Evolutionary conservation across 2,113 vertebrate species (phyloP).

Genomic region (Garra rufa): DNA sequence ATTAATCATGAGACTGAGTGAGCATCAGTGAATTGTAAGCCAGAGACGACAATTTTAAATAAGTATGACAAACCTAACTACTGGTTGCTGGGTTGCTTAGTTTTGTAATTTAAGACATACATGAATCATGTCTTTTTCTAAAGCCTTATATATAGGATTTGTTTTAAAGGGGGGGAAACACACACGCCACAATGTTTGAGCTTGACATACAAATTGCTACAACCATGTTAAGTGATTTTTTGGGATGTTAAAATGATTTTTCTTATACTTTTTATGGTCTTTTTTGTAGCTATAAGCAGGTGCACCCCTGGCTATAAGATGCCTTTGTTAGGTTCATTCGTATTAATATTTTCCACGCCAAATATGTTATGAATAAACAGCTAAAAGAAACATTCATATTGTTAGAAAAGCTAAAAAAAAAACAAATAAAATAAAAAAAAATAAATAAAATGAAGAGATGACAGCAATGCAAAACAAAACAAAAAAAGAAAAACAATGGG

Average conservation of each 20-base stretch:
- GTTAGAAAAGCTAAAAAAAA: not conserved
- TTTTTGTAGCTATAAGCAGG: not conserved
- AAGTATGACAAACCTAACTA: not conserved
- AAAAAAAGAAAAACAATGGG: no score
- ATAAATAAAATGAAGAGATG: no score
- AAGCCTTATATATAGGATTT: not conserved
- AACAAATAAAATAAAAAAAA: not conserved
- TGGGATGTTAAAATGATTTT: not conserved
- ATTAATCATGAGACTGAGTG: conserved; percentile 2
- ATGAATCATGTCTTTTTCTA: not conserved
- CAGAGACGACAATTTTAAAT: not conserved
- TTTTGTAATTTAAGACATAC: not conserved
- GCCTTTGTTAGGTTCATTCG: not conserved
- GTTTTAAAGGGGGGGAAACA: not conserved
- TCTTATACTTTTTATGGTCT: not conserved
- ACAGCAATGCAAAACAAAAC: not conserved
- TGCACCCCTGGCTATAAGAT: not conserved
- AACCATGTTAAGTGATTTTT: not conserved
- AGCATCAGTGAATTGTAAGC: not conserved
- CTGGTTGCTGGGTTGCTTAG: not conserved
- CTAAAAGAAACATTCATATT: not conserved
- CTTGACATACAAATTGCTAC: not conserved
- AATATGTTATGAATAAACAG: not conserved
- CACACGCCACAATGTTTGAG: not conserved
- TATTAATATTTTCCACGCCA: not conserved